Evolutionary conservation across 1,140 invertebrate species (phyloP).

Genomic region (Trissolcus basalis): DNA sequence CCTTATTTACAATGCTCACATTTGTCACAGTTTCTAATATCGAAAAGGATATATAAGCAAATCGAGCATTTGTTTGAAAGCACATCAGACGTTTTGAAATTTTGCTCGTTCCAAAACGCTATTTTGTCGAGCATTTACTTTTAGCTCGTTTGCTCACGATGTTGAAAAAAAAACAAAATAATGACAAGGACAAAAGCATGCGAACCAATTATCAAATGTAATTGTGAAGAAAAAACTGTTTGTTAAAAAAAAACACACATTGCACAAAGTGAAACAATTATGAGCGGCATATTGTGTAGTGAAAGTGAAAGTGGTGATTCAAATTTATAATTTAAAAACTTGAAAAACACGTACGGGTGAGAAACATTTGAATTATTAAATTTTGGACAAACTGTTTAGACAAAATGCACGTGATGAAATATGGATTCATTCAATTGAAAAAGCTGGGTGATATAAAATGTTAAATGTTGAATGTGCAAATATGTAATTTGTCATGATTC

Average conservation of each 20-base stretch:
- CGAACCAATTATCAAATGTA: conserved; percentile 41
- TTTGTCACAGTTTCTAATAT: background rate
- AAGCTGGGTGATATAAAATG: too few relatives aligned
- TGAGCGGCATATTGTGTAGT: conserved; percentile 9
- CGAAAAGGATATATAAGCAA: conserved; percentile 37
- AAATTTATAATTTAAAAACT: background rate
- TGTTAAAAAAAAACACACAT: conserved; percentile 29
- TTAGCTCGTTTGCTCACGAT: conserved; percentile 35
- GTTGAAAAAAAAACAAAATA: conserved; percentile 45
- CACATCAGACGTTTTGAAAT: conserved; percentile 27
- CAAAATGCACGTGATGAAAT: too few relatives aligned
- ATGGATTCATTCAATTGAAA: too few relatives aligned
- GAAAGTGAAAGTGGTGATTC: background rate
- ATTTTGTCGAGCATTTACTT: conserved; percentile 35
- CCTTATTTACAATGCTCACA: conserved; percentile 15
- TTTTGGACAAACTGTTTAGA: too few relatives aligned
- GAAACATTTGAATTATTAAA: too few relatives aligned
- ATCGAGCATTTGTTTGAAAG: conserved; percentile 40
- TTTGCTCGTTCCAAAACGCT: conserved; percentile 1
- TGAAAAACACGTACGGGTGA: too few relatives aligned
- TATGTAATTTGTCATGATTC: too few relatives aligned
- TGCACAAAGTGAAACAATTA: conserved; percentile 33
- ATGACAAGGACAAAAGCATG: conserved; percentile 53
- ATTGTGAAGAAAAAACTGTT: conserved; percentile 14
- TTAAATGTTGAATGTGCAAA: too few relatives aligned